A percentile compares a stretch with the other conserved stretches of the same genome.
Conservation (phyloP, 2,888 invertebrate species). For the Ophioninae sp. region DNA sequence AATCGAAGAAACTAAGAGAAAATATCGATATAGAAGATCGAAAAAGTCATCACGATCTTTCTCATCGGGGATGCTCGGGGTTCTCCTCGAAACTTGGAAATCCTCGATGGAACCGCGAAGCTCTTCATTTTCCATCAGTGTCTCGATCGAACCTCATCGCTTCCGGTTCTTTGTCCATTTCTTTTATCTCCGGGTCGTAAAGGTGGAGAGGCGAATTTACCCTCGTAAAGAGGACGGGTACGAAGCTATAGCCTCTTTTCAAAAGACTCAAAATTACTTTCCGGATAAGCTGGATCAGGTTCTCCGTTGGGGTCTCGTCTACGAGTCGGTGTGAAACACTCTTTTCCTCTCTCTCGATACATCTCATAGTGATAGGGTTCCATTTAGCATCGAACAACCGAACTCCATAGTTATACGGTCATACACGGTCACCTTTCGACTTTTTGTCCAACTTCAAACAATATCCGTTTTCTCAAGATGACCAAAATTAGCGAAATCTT, state of each 20-base stretch:
- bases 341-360: not conserved
- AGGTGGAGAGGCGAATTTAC: conserved; percentile 29
- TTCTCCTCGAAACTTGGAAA: conserved; percentile 6
- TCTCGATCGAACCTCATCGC: conserved; percentile 30
- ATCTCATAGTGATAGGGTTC: not conserved
- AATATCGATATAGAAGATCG: too few relatives aligned
- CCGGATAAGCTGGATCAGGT: conserved; percentile 85
- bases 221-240: conserved; percentile 38
- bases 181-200: conserved; percentile 27
- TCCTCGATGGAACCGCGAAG: conserved; percentile 19
- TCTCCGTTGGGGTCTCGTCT: not conserved
- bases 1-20: too few relatives aligned
- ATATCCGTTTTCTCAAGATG: too few relatives aligned
- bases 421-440: too few relatives aligned
- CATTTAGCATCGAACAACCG: too few relatives aligned
- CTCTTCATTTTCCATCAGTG: conserved; percentile 45
- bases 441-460: too few relatives aligned
- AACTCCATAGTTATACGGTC: too few relatives aligned
- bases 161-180: conserved; percentile 21
- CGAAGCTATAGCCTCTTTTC: conserved; percentile 78
- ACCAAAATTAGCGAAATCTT: too few relatives aligned
- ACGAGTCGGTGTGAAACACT: not conserved
- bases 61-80: too few relatives aligned
- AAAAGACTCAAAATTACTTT: conserved; percentile 86
- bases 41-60: not conserved